phyloP scores from a whole-genome alignment of 2,797 vertebrate genomes.

The Myripristis murdjan region DNA sequence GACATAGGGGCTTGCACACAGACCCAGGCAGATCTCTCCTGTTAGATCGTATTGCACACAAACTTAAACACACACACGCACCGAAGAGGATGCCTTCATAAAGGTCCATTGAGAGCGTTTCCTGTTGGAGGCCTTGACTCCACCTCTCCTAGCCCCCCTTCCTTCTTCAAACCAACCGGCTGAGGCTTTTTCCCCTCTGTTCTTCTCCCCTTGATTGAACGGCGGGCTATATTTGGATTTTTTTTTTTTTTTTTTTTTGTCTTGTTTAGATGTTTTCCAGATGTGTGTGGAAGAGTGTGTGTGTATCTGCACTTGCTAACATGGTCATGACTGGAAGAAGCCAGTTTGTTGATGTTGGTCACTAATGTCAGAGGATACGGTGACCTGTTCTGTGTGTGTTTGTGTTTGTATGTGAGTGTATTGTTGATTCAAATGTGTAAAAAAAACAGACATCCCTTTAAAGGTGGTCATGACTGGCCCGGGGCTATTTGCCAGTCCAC shows the following conservation, averaged over 20 bases:
- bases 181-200: not conserved
- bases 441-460: not conserved
- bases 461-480: conserved; percentile 47
- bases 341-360: not conserved
- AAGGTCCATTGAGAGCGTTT: conserved; percentile 37
- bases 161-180: conserved; percentile 20
- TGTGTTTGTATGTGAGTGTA: conserved; percentile 12
- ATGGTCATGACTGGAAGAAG: not conserved
- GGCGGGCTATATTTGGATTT: conserved; percentile 41
- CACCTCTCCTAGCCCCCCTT: not conserved
- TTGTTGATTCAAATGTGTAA: not conserved
- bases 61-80: conserved; percentile 13
- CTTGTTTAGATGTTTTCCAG: conserved; percentile 31
- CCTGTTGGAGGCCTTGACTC: conserved; percentile 31
- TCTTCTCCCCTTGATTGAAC: conserved; percentile 16
- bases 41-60: conserved; percentile 33
- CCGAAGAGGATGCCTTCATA: conserved; percentile 46
- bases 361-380: conserved; percentile 5
- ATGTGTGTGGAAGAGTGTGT: conserved; percentile 11
- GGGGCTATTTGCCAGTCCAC: conserved; percentile 22
- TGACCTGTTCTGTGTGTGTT: conserved; percentile 10
- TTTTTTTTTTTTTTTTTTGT: conserved; percentile 19
- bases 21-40: conserved; percentile 49
- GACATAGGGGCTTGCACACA: conserved; percentile 13
- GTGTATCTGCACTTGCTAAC: not conserved